phyloP scores from a whole-genome alignment of 2,888 invertebrate species.

The Drosophila nigricruria region DNA sequence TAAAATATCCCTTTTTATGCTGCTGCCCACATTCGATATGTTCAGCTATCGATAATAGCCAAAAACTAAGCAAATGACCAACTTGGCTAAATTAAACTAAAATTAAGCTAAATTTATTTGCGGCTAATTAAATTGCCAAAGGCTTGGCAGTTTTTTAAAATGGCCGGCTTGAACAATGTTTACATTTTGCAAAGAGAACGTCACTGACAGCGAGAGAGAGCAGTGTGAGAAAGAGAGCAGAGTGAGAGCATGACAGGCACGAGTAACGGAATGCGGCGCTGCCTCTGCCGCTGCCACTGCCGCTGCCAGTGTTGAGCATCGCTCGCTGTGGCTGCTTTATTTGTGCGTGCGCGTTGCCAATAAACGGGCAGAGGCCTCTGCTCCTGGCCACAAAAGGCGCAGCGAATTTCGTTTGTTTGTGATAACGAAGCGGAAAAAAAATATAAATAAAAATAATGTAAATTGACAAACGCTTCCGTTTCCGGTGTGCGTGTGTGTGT shows the following conservation, averaged over 20 bases:
- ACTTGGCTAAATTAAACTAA: background rate
- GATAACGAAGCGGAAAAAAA: slow-evolving; percentile 51
- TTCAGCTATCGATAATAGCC: slow-evolving; percentile 26
- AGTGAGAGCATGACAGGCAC: slow-evolving; percentile 1
- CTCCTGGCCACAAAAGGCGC: slow-evolving; percentile 61
- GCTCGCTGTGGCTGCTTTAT: slow-evolving; percentile 57
- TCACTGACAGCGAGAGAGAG: background rate
- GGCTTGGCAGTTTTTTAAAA: background rate
- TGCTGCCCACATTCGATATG: slow-evolving; percentile 13
- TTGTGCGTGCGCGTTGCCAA: slow-evolving; percentile 78
- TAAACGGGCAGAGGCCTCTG: slow-evolving; percentile 74
- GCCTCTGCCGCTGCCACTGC: slow-evolving; percentile 31
- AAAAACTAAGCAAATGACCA: background rate
- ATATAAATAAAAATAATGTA: slow-evolving; percentile 17
- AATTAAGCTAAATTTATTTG: too few relatives aligned
- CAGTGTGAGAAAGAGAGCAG: background rate
- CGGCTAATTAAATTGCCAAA: slow-evolving; percentile 3
- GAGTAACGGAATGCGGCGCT: slow-evolving; percentile 47
- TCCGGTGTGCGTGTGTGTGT: slow-evolving; percentile 32
- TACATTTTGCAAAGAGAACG: slow-evolving; percentile 47
- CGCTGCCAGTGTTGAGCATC: slow-evolving; percentile 33
- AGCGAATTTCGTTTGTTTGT: slow-evolving; percentile 64
- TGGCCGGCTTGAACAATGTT: slow-evolving; percentile 42
- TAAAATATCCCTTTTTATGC: slow-evolving; percentile 16
- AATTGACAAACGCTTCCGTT: slow-evolving; percentile 29